Conservation (phyloP, 2,797 vertebrate genomes). For the Chelidonichthys spinosus region DNA sequence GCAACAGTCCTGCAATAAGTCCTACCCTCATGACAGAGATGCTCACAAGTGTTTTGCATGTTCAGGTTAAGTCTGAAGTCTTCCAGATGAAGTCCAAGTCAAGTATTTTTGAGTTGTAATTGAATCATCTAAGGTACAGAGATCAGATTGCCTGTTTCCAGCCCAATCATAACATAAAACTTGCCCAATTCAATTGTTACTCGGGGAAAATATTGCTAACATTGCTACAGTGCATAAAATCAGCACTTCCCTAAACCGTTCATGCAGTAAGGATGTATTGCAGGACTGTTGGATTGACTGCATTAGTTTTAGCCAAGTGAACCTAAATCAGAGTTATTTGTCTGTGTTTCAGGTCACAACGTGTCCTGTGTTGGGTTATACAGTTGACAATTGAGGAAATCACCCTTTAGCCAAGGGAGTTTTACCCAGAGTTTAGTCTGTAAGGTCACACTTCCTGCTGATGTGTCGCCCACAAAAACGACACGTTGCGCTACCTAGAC, state of each 20-base stretch:
- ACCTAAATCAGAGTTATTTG: background rate
- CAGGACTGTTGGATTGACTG: background rate
- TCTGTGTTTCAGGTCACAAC: no score
- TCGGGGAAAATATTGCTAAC: no score
- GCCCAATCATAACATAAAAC: no score
- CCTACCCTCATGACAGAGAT: background rate
- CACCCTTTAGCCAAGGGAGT: fast-evolving
- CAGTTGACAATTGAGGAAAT: background rate
- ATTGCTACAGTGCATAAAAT: no score
- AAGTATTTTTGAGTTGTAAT: no score
- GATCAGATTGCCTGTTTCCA: no score
- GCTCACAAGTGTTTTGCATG: background rate
- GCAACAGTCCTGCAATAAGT: background rate
- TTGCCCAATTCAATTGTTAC: no score
- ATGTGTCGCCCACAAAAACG: no score
- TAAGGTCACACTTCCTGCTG: background rate
- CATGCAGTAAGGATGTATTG: background rate
- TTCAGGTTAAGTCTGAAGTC: background rate
- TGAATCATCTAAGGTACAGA: no score
- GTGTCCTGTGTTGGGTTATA: no score
- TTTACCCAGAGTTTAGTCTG: background rate
- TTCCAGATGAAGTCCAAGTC: no score
- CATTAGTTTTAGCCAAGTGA: background rate
- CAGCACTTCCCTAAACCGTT: background rate
- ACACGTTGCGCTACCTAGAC: background rate